Percentiles rank a stretch among this genome's conserved stretches.
Conservation (phyloP, 2,888 invertebrate species). For the Trichopria drosophilae region DNA sequence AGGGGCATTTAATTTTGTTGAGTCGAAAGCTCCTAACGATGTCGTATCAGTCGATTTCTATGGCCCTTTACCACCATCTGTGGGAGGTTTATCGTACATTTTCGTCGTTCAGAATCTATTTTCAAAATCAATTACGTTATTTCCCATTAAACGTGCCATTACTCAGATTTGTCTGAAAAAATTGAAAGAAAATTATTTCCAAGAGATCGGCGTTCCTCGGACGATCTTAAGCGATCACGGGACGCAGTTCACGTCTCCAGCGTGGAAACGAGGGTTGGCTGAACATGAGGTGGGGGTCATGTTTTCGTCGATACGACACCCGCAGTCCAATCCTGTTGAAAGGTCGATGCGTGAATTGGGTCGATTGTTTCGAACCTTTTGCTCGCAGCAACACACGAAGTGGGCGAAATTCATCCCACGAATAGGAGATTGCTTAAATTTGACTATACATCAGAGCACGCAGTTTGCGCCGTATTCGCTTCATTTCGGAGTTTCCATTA, state of each 20-base stretch:
- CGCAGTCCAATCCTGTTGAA: conserved; percentile 2
- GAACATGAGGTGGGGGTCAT: too few relatives aligned
- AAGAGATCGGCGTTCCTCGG: background rate
- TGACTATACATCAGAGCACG: background rate
- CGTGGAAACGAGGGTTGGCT: too few relatives aligned
- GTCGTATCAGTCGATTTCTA: conserved; percentile 8
- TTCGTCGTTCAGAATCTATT: background rate
- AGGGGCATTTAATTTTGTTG: conserved; percentile 3
- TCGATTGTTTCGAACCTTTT: too few relatives aligned
- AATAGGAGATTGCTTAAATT: background rate
- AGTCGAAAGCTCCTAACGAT: conserved; percentile 1
- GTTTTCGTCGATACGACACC: too few relatives aligned
- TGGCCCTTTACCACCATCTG: background rate
- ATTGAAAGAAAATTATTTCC: conserved; percentile 1
- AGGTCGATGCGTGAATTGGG: conserved; percentile 4
- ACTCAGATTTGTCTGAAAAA: conserved; percentile 1
- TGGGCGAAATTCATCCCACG: background rate
- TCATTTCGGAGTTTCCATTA: background rate
- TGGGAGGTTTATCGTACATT: background rate
- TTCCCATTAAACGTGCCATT: background rate
- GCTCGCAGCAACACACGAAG: too few relatives aligned
- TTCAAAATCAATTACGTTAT: conserved; percentile 4
- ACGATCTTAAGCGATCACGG: background rate
- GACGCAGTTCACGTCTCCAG: too few relatives aligned
- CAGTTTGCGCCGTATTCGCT: background rate